Evolutionary conservation across 1,140 invertebrate species (phyloP), one percentile per base, ranked within the genome.

Genomic region (Drosophila burlai): DNA sequence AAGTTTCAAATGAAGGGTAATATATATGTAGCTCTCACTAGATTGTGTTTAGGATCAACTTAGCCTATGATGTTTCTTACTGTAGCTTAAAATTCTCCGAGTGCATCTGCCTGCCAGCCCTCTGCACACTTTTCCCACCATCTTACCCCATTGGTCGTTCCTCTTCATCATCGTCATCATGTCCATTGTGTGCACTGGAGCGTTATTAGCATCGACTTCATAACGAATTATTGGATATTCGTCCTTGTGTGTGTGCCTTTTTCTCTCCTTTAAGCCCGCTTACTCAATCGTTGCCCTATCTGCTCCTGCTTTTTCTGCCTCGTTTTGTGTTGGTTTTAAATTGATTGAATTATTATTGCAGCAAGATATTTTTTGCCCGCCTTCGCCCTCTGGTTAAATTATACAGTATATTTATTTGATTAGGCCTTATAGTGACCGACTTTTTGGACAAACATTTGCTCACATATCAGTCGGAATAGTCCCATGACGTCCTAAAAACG

Each of bases 181-280:
- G 81, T 78, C 61, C 81, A 81, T 84, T 87, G 84, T 87, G 84
- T 87, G 83, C 83, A 87, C 45, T 87, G 76, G 57, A 89, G 69
- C 81, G 81, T 87, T 89, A 89, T 89, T 89, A 89, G 84, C 84
- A 84, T 89, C 75, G 84, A 89, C 84, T 89, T 89, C 75, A 89
- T 89, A 89, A 89, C 78, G 81, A 89, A 89, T 89, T 89, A 89
- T 89, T 89, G 71, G 85, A 81, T 79, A 71, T 83, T 83, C 65
- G 54, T 69, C 78, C 72, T 80, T 79, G 59, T 64, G 58, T 73
- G 68, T 58, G 45, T 57, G 36, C 59, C 60, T 49, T 26, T 47
- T 36, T 60, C 18, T 40, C 21, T 24, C 34, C 31, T 59, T 45
- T 65, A 50, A 26, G n/a, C 50, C 16, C 43, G 46, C 46, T 60